A percentile compares a stretch with the other conserved stretches of the same genome.
phyloP scores from a whole-genome alignment of 2,797 vertebrate species.

The Perodicticus potto region DNA sequence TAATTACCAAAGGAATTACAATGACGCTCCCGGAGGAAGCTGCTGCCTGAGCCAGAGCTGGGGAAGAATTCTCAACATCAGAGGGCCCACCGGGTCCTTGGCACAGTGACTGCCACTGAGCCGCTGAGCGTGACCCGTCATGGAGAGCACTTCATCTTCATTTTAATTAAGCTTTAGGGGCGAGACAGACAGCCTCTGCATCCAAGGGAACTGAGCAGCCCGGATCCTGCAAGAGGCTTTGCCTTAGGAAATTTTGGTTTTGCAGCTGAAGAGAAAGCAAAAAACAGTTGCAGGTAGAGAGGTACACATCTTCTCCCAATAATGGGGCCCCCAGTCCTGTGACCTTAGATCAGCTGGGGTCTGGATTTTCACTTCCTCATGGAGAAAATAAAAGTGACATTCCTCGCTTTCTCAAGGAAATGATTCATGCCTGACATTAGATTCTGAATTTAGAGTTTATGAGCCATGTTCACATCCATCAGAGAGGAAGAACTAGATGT shows the following conservation, averaged over 20 bases:
- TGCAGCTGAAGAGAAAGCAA: neutral
- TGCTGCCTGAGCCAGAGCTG: constrained; percentile 72
- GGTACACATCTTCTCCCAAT: neutral
- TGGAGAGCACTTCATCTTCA: constrained; percentile 80
- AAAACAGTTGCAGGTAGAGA: neutral
- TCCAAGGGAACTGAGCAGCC: neutral
- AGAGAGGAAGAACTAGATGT: neutral
- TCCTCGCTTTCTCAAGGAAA: neutral
- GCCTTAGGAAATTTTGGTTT: neutral
- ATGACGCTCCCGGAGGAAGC: constrained; percentile 80
- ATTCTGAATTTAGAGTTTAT: neutral
- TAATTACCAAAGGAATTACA: constrained; percentile 87
- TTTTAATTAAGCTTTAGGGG: constrained; percentile 80
- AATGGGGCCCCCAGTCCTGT: neutral
- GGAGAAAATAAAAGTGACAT: neutral
- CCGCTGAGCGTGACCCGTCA: constrained; percentile 62
- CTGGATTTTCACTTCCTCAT: neutral
- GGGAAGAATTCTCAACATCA: constrained; percentile 69
- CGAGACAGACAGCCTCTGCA: constrained; percentile 13
- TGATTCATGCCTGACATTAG: neutral
- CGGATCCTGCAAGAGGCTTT: neutral
- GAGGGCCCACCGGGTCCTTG: constrained; percentile 58
- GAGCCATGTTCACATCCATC: neutral
- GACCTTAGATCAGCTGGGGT: neutral
- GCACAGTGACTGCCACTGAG: constrained; percentile 13